Evolutionary conservation across 2,888 invertebrate species (phyloP), one percentile per base, ranked within the genome.

Genomic region (Drosophila quinaria): DNA sequence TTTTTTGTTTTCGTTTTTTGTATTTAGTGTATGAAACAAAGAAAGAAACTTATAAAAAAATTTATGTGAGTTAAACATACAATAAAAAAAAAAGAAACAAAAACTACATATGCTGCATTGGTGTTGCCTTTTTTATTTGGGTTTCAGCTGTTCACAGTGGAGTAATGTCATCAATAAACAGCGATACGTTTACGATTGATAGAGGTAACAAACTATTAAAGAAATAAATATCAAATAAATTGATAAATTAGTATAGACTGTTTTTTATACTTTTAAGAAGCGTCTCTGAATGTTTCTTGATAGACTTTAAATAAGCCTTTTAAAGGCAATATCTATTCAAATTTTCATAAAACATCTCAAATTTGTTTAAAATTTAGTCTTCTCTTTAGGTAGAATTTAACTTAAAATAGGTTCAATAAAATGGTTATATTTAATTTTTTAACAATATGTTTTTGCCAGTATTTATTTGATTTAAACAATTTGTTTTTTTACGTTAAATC

Each of bases 1-100:
- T 55, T 58, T 58, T 68, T 63, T 49, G 58, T 42, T 59, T 64
- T 64, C 17, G n/a, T 64, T 67, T 77, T 52, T 67, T 65, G 60
- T 70, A 55, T 76, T 69, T 65, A 74, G 41, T 83, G 81, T 78
- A 73, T 51, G 41, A 74, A 78, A 67, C 63, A 74, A 81, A 70
- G 42, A 61, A 64, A 70, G 64, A 89, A 85, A 87, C 84, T 87
- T 87, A 85, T 89, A 87, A 84, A 84, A 79, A 74, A 77, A 78
- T 80, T 69, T 76, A 79, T 84, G 84, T 87, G 84, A 83, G 84
- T 87, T 89, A 64, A 89, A 74, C 75, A 78, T 63, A 83, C 69
- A 73, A 56, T 64, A 63, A 55, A 37, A 41, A 31, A 56, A 41
- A 55, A 60, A 47, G 52, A 33, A 50, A 49, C 44, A 39, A 54